Percentiles rank a stretch among this genome's conserved stretches.
Conservation (phyloP, 2,113 vertebrate species). For the Nanorana parkeri region DNA sequence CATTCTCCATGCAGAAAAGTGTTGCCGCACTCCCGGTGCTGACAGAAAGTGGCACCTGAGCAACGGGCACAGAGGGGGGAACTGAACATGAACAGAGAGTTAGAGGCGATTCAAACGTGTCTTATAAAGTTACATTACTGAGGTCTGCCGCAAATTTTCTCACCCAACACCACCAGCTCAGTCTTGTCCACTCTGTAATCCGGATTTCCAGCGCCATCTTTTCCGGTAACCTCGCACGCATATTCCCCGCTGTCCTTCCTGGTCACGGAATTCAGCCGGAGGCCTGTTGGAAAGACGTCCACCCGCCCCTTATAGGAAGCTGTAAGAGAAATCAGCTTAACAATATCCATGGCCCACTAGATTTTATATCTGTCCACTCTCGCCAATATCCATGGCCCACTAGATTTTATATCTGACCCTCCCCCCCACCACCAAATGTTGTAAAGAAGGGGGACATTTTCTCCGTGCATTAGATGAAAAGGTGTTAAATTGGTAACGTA, state of each 20-base stretch:
- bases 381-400: no score
- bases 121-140: background rate
- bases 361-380: no score
- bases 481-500: background rate
- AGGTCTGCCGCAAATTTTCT: background rate
- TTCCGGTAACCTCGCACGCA: conserved; percentile 8
- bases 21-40: conserved; percentile 80
- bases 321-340: background rate
- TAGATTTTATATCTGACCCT: no score
- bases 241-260: conserved; percentile 10
- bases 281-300: background rate
- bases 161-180: conserved; percentile 14
- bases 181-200: background rate
- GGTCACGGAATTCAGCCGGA: background rate
- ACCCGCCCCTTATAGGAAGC: background rate
- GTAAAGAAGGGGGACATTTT: no score
- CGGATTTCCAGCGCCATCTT: background rate
- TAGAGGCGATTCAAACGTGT: background rate
- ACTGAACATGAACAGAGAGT: conserved; percentile 59
- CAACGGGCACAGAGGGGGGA: conserved; percentile 73
- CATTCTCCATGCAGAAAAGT: conserved; percentile 82
- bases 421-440: no score
- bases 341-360: no score
- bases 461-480: no score
- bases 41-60: conserved; percentile 79